These are phyloP conservation scores for Cordilura impudica DNA, from an alignment of 2,888 invertebrate genomes.

Conservation along the genomic window DNA sequence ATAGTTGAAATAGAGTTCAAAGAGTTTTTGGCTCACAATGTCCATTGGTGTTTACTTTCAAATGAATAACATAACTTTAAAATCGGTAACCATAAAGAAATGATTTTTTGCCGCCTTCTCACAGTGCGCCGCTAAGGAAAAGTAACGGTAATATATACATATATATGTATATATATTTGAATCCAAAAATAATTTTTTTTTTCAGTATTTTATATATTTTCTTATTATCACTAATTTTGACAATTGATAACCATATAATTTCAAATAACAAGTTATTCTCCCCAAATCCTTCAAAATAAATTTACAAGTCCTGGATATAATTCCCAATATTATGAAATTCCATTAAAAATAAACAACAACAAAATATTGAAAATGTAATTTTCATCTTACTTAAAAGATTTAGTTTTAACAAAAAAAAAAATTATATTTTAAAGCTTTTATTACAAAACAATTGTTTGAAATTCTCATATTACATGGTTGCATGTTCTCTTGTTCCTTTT, in stretches of 20 bases:
- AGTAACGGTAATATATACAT: too few species aligned
- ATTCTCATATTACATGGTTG: constrained; percentile 59
- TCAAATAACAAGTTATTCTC: neutral
- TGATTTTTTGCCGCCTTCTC: too few species aligned
- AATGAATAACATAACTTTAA: too few species aligned
- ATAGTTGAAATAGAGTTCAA: too few species aligned
- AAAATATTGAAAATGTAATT: constrained; percentile 21
- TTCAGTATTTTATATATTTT: too few species aligned
- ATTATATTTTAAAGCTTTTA: constrained; percentile 9
- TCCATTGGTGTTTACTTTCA: too few species aligned
- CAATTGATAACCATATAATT: neutral
- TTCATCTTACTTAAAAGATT: constrained; percentile 45
- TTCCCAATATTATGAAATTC: neutral
- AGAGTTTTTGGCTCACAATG: too few species aligned
- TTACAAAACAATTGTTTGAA: constrained; percentile 22
- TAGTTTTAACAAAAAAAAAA: neutral
- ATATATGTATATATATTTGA: too few species aligned
- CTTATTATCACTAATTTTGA: too few species aligned
- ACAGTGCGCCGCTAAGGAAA: too few species aligned
- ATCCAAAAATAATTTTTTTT: too few species aligned
- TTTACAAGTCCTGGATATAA: neutral
- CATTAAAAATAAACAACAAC: neutral
- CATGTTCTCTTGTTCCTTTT: constrained; percentile 7
- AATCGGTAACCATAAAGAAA: too few species aligned
- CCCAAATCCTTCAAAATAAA: neutral